These are phyloP conservation scores for Chaetops frenatus DNA, from an alignment of 2,113 vertebrate genomes.

Conservation along the genomic window DNA sequence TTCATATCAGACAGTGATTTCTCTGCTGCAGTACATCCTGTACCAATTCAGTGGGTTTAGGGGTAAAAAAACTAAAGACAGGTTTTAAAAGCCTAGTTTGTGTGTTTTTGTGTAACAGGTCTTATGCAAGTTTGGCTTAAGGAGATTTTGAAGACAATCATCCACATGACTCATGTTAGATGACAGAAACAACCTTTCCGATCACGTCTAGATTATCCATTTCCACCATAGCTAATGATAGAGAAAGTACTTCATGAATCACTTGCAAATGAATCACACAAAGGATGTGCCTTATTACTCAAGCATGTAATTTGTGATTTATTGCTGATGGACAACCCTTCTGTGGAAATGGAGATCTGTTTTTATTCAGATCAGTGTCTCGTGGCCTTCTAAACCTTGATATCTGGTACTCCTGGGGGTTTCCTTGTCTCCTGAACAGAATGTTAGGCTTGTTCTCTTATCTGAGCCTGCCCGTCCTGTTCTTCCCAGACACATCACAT, in stretches of 20 bases:
- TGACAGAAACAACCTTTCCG: background rate
- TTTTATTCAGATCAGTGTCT: background rate
- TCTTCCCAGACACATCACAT: background rate
- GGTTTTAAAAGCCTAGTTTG: background rate
- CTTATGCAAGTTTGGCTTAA: background rate
- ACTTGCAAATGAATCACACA: background rate
- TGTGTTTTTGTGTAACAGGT: background rate
- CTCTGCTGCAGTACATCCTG: background rate
- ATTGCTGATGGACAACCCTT: background rate
- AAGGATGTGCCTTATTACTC: background rate
- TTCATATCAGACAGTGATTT: background rate
- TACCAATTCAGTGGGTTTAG: background rate
- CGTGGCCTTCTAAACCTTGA: background rate
- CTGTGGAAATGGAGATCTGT: background rate
- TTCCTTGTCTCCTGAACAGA: background rate
- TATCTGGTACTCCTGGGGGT: background rate
- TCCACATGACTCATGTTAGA: background rate
- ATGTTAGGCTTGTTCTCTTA: background rate
- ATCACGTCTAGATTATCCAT: background rate
- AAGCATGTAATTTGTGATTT: background rate
- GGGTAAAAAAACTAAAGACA: background rate
- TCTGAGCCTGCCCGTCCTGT: background rate
- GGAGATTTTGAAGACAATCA: background rate
- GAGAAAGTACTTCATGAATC: slow-evolving; percentile 10
- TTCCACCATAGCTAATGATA: background rate